Base-by-base conservation (phyloP, 2,888 invertebrate species). In the Ellobium chinense region DNA sequence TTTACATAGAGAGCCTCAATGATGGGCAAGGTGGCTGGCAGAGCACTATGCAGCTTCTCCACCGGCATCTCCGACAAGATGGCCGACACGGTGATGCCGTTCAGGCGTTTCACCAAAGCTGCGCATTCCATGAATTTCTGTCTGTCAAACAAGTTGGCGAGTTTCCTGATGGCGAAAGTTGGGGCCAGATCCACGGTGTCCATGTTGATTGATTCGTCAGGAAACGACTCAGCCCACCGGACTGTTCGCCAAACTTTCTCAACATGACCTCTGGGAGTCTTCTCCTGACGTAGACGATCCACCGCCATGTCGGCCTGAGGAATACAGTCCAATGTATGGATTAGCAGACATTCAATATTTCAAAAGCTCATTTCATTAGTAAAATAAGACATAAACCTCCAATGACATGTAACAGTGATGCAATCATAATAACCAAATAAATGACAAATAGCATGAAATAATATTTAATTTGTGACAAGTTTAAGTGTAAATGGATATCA, bases 11-110 rank as follows among this genome's bases (percentile, higher is more conserved):
- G 95, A 0, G 97, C 96, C 92, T 98, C 98, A 87, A 98, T 94
- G 69, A 98, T 94, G 87, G 96, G 96, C 1, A 98, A 95, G 27
- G 97, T 97, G 92, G 97, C 96, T 0, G 98, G 98, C 92, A 98
- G 94, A 2, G 97, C 96, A 87, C 97, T 97, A n/a, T 97, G 95
- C 87, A 98, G 94, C 86, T 97, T 94, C 91, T 97, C 97, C 74
- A 97, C 95, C 0, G 98, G 98, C 84, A 98, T 94, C 85, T 97
- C 97, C 0, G 91, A 87, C 58, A 94, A 86, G 83, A 94, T 93
- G 78, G 89, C 88, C 84, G 96, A 95, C 86, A 98, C 94, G 2
- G 97, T 97, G 0, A 96, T 96, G 60, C 96, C 95, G 4, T 96
- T 97, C 27, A 98, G 94, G 63, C 97, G 94, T 65, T 96, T 95